Evolutionary conservation across 2,888 invertebrate genomes (phyloP).

Genomic region (Dicranocentrus wangi): DNA sequence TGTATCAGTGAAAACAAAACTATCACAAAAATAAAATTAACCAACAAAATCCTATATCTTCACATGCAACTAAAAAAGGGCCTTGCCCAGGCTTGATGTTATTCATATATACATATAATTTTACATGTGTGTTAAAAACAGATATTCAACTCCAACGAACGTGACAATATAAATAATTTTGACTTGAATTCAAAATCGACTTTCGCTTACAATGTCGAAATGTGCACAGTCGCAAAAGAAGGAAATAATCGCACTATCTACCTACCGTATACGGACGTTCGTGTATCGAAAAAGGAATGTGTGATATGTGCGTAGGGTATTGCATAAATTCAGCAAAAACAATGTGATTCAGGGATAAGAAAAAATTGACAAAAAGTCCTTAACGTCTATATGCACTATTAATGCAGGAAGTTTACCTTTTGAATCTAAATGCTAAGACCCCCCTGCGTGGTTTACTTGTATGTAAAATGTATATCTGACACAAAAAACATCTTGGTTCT

Average conservation of each 20-base stretch:
- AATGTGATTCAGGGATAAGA: neutral
- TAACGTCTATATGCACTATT: no score
- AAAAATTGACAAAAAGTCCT: neutral
- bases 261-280: no score
- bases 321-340: neutral
- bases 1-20: neutral
- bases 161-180: no score
- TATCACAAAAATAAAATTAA: no score
- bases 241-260: no score
- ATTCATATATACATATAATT: no score
- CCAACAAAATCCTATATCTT: no score
- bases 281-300: neutral
- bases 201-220: neutral
- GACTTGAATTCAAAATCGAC: neutral
- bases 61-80: neutral
- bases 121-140: no score
- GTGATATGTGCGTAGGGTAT: neutral
- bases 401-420: conserved; percentile 8
- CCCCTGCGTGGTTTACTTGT: no score
- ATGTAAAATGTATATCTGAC: neutral
- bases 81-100: conserved; percentile 19
- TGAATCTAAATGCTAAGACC: neutral
- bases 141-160: no score
- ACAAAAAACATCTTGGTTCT: conserved; percentile 11
- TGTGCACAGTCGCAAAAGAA: no score